phyloP scores from a whole-genome alignment of 2,888 invertebrate species.

The Campopleginae sp. region DNA sequence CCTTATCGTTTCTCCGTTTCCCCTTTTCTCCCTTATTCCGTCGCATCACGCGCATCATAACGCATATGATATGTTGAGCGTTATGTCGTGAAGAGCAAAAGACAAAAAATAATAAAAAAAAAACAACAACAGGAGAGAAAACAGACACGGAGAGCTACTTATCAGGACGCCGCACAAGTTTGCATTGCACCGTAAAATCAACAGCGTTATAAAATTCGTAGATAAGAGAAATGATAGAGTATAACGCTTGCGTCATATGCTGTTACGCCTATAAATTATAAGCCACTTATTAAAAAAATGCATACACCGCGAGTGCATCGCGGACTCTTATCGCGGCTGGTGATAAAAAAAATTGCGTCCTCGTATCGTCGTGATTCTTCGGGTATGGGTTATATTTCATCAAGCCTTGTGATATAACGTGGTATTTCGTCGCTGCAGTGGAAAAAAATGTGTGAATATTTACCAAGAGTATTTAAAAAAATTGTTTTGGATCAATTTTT shows the following conservation, averaged over 20 bases:
- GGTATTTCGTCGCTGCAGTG: constrained; percentile 11
- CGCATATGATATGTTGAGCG: constrained; percentile 79
- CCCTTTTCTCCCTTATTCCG: constrained; percentile 14
- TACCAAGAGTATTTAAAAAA: constrained; percentile 20
- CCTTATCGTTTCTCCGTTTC: constrained; percentile 47
- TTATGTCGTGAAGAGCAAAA: constrained; percentile 64
- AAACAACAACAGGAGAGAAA: not conserved
- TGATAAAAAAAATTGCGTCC: constrained; percentile 44
- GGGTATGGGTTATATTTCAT: constrained; percentile 33
- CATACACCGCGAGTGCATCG: constrained; percentile 74
- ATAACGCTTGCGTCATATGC: constrained; percentile 75
- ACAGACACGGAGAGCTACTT: constrained; percentile 81
- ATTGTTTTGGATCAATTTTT: not conserved
- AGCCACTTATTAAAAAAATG: constrained; percentile 79
- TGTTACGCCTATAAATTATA: constrained; percentile 79
- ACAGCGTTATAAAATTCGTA: constrained; percentile 80
- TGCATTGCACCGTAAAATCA: constrained; percentile 80
- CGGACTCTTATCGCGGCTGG: constrained; percentile 61
- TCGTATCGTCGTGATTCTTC: constrained; percentile 62
- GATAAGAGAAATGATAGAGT: constrained; percentile 72
- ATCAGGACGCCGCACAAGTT: constrained; percentile 80
- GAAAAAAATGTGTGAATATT: constrained; percentile 18
- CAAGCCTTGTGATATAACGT: constrained; percentile 8
- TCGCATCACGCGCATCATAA: constrained; percentile 74
- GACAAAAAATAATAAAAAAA: not conserved